phyloP scores from a whole-genome alignment of 2,888 invertebrate genomes.

The Crepidodera aurea region DNA sequence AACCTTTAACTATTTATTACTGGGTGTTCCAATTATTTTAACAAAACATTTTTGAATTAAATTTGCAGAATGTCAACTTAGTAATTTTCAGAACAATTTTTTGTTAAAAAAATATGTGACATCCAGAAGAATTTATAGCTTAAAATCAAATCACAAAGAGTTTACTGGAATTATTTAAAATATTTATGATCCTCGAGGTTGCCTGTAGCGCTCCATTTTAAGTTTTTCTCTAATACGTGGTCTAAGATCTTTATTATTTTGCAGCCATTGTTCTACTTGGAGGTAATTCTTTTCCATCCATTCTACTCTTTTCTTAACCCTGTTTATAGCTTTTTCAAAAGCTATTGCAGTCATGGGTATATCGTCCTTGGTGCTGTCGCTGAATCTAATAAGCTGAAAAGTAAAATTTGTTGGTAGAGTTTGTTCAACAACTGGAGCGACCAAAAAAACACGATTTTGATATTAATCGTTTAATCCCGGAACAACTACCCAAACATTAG shows the following conservation, averaged over 20 bases:
- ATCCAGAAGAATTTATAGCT: too few species aligned
- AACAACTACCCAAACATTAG: too few species aligned
- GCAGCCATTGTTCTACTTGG: conserved; percentile 56
- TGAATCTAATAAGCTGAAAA: conserved; percentile 59
- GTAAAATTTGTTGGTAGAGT: too few species aligned
- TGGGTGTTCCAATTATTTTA: too few species aligned
- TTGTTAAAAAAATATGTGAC: too few species aligned
- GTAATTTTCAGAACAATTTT: too few species aligned
- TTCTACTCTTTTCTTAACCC: conserved; percentile 64
- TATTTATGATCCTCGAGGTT: neutral
- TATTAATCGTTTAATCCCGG: too few species aligned
- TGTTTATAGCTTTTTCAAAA: conserved; percentile 65
- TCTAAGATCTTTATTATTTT: conserved; percentile 46
- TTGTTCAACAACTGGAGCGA: too few species aligned
- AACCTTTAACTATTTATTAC: too few species aligned
- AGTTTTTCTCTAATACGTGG: neutral
- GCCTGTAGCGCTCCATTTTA: neutral
- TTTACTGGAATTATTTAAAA: conserved; percentile 1
- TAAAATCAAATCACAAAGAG: conserved; percentile 1
- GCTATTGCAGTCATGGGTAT: conserved; percentile 64
- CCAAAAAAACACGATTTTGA: too few species aligned
- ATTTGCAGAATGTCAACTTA: too few species aligned
- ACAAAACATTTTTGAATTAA: too few species aligned
- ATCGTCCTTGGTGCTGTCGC: conserved; percentile 57
- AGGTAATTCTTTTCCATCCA: conserved; percentile 67